phyloP scores from a whole-genome alignment of 2,888 invertebrate species.

The Cacoxenus indagator region DNA sequence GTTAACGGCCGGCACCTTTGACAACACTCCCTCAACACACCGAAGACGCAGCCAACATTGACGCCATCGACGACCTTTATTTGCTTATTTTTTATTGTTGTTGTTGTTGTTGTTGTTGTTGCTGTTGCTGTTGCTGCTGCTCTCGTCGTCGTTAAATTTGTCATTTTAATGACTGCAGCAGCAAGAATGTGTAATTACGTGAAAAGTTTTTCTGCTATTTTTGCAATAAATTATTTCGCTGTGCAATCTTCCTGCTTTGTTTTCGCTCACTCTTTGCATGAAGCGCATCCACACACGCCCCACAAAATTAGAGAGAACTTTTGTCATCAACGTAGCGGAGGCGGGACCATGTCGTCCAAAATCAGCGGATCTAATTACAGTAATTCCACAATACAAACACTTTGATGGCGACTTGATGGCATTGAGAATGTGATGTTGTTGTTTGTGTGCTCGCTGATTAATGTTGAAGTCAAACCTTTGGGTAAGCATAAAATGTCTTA shows the following conservation, averaged over 20 bases:
- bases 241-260: constrained; percentile 31
- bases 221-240: not conserved
- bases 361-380: no score
- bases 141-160: constrained; percentile 30
- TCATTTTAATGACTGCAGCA: not conserved
- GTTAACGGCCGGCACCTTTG: constrained; percentile 42
- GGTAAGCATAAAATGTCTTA: no score
- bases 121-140: constrained; percentile 31
- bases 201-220: constrained; percentile 4
- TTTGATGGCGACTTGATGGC: no score
- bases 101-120: constrained; percentile 23
- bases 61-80: constrained; percentile 38
- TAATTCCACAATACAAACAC: no score
- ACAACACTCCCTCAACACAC: constrained; percentile 49
- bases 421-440: no score
- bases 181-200: constrained; percentile 1
- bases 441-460: no score
- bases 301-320: no score
- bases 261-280: no score
- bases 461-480: no score
- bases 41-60: not conserved
- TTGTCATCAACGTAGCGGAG: no score
- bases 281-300: no score
- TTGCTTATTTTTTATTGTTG: constrained; percentile 43
- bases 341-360: no score